Conservation (phyloP, 2,888 invertebrate species). For the Phengaris alcon region DNA sequence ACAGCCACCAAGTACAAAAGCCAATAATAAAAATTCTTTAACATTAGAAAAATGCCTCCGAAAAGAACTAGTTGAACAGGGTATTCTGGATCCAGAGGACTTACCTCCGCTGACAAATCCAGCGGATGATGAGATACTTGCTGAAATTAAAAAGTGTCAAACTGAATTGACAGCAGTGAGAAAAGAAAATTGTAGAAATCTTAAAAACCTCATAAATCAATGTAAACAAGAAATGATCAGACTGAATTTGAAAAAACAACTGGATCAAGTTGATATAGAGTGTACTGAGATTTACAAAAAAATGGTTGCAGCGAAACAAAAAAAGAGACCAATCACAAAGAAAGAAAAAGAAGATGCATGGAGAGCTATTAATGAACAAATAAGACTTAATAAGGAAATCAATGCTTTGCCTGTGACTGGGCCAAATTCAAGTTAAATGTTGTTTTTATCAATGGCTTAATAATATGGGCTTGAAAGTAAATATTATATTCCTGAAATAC, state of each 20-base stretch:
- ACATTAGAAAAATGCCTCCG: constrained; percentile 91
- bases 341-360: constrained; percentile 90
- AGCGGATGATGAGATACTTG: constrained; percentile 91
- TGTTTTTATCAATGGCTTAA: constrained; percentile 1
- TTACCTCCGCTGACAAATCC: constrained; percentile 79
- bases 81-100: constrained; percentile 86
- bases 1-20: constrained; percentile 65
- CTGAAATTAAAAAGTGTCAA: constrained; percentile 92
- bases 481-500: constrained; percentile 11
- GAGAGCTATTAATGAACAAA: constrained; percentile 84
- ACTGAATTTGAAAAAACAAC: constrained; percentile 87
- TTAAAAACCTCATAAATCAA: constrained; percentile 83
- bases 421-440: constrained; percentile 67
- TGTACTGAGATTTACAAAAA: constrained; percentile 92
- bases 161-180: constrained; percentile 88
- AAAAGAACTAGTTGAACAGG: constrained; percentile 92
- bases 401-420: constrained; percentile 71
- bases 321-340: constrained; percentile 87
- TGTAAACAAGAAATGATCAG: constrained; percentile 89
- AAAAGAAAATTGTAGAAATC: constrained; percentile 87
- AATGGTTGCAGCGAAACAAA: constrained; percentile 87
- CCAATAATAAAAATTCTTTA: constrained; percentile 82
- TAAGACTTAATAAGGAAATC: constrained; percentile 75
- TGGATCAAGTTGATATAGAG: constrained; percentile 85
- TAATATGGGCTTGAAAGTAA: constrained; percentile 12